Conservation (phyloP, 2,113 vertebrate genomes). For the Progne subis region DNA sequence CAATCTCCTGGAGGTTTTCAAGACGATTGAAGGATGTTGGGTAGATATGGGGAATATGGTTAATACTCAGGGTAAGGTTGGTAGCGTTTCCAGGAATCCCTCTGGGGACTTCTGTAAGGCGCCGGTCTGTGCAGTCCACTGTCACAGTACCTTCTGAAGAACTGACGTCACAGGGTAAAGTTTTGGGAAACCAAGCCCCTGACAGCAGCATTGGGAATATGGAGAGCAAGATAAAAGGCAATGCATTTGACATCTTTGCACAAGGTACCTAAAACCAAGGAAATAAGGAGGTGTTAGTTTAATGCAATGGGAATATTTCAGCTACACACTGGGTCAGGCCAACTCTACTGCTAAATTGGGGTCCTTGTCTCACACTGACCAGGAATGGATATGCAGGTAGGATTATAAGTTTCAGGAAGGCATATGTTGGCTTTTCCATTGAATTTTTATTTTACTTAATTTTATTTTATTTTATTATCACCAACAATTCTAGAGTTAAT, state of each 20-base stretch:
- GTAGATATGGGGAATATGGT: slow-evolving; percentile 82
- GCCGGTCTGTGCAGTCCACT: slow-evolving; percentile 88
- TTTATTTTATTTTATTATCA: neutral
- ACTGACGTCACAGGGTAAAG: slow-evolving; percentile 86
- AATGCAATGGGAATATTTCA: neutral
- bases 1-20: slow-evolving; percentile 84
- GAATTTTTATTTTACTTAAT: neutral
- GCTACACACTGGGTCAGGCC: neutral
- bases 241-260: neutral
- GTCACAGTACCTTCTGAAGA: slow-evolving; percentile 58
- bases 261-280: neutral
- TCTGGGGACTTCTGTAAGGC: slow-evolving; percentile 76
- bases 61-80: slow-evolving; percentile 92
- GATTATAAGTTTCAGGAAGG: accelerated
- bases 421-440: neutral
- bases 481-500: neutral
- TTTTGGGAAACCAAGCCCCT: slow-evolving; percentile 85
- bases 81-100: slow-evolving; percentile 86
- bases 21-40: slow-evolving; percentile 80
- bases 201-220: slow-evolving; percentile 54
- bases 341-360: neutral
- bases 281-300: neutral
- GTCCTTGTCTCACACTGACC: neutral
- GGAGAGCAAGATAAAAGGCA: slow-evolving; percentile 40
- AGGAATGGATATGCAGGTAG: accelerated